Evolutionary conservation across 1,140 invertebrate genomes (phyloP), one percentile per base, ranked within the genome.

Genomic region (Laupala kohalensis): DNA sequence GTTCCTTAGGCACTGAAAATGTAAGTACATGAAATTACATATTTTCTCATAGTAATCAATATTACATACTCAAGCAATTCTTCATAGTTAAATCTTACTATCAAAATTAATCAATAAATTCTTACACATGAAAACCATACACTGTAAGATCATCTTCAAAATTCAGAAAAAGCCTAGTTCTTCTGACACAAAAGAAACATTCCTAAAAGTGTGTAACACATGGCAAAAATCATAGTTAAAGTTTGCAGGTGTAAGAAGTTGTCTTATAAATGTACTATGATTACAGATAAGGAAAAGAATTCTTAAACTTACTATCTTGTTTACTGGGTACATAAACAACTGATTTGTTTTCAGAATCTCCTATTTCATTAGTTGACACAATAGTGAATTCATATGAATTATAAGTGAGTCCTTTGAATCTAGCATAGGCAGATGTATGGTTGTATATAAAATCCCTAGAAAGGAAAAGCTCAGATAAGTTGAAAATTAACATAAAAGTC

Each of bases 251-350:
- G 64, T 25, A 53, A 53, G 37, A 9, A 13, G 0, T 13, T 53
- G 37, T 19, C 37, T 13, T 53, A 13, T 53, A 53, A 9, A 53
- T 15, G 15, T 19, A 53, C 37, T 19, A 13, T 19, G 9, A 4
- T 13, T 13, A 53, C 9, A 19, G 37, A 13, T 53, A 53, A 53
- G 37, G 19, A 53, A 53, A 53, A 53, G 37, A 4, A 0, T 53
- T 53, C 19, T 53, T 13, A 53, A 13, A 79, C 83, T 83, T 78
- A 87, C 87, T 83, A 74, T 87, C 80, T 29, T 74, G 72, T 73
- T 83, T 78, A 63, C 81, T 80, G 25, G 89, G 89, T 29, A 92
- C 85, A 70, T 82, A 82, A 27, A 91, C 78, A 27, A 79, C 80
- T 5, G 89, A 86, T 66, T 77, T 82, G 12, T 85, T 78, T 19